Conservation (phyloP, 2,888 invertebrate genomes). For the Pristionchus japonicus region DNA sequence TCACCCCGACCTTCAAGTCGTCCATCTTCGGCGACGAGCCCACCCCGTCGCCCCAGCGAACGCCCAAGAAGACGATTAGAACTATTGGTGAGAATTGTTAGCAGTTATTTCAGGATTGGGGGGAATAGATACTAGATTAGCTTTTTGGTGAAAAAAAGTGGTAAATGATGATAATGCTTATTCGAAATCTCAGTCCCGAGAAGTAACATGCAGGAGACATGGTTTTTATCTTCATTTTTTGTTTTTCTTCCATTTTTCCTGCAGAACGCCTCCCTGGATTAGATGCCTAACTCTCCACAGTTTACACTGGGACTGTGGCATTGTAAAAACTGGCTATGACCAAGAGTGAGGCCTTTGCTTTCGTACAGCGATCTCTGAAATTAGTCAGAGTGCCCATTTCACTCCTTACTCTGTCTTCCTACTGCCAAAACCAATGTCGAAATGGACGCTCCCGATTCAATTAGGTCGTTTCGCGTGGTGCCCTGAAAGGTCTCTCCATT, state of each 20-base stretch:
- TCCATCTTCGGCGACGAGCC: constrained; percentile 67
- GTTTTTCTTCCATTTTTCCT: too few relatives aligned
- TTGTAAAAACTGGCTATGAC: background rate
- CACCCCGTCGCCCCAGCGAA: constrained; percentile 66
- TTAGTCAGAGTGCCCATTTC: background rate
- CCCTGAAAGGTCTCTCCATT: background rate
- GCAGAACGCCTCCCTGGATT: too few relatives aligned
- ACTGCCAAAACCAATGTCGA: constrained; percentile 18
- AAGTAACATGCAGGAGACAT: too few relatives aligned
- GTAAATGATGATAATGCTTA: too few relatives aligned
- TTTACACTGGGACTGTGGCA: background rate
- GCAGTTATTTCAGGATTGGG: background rate
- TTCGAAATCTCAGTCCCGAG: too few relatives aligned
- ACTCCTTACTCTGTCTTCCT: background rate
- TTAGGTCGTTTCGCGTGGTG: background rate
- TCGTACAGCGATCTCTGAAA: background rate
- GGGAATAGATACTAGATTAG: too few relatives aligned
- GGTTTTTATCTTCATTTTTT: too few relatives aligned
- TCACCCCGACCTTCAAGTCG: constrained; percentile 69
- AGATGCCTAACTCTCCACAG: too few relatives aligned
- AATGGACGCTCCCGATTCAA: constrained; percentile 10
- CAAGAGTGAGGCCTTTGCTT: background rate
- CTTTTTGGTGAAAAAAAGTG: too few relatives aligned
- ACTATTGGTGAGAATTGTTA: constrained; percentile 59
- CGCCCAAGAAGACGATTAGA: constrained; percentile 70